phyloP scores from a whole-genome alignment of 2,113 vertebrate genomes.

The Entomyzon cyanotis region DNA sequence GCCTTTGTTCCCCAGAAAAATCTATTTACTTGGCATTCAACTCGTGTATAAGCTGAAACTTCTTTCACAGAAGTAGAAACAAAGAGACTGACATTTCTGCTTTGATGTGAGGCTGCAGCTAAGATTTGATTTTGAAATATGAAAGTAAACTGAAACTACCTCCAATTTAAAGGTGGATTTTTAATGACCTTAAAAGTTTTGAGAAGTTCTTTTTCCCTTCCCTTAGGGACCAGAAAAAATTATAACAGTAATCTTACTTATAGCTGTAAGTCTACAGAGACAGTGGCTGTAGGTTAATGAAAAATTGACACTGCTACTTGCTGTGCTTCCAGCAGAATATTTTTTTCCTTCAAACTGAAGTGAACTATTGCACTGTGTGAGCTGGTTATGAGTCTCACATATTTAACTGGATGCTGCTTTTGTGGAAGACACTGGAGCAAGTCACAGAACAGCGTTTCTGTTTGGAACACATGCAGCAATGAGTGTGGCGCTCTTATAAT shows the following conservation, averaged over 20 bases:
- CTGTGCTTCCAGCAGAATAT: conserved; percentile 45
- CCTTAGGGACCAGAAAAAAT: conserved; percentile 68
- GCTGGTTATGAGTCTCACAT: conserved; percentile 47
- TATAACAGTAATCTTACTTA: conserved; percentile 70
- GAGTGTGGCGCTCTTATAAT: not conserved
- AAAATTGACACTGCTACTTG: conserved; percentile 66
- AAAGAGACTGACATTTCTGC: conserved; percentile 57
- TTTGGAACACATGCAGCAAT: not conserved
- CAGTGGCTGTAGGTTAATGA: conserved; percentile 73
- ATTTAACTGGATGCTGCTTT: conserved; percentile 24
- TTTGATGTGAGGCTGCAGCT: conserved; percentile 49
- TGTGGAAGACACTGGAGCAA: not conserved
- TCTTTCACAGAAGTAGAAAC: conserved; percentile 38
- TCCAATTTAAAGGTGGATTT: conserved; percentile 58
- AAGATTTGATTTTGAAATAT: conserved; percentile 68
- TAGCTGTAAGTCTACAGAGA: conserved; percentile 55
- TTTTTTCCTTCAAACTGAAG: conserved; percentile 42
- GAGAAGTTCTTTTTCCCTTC: conserved; percentile 12
- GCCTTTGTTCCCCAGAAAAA: conserved; percentile 47
- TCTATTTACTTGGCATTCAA: conserved; percentile 50
- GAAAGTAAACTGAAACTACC: conserved; percentile 66
- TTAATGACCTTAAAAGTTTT: conserved; percentile 74
- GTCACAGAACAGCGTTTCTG: not conserved
- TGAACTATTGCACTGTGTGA: conserved; percentile 41
- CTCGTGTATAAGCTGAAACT: not conserved